Evolutionary conservation across 2,888 invertebrate species (phyloP), one percentile per base, ranked within the genome.

Genomic region (Ophion ventricosus): DNA sequence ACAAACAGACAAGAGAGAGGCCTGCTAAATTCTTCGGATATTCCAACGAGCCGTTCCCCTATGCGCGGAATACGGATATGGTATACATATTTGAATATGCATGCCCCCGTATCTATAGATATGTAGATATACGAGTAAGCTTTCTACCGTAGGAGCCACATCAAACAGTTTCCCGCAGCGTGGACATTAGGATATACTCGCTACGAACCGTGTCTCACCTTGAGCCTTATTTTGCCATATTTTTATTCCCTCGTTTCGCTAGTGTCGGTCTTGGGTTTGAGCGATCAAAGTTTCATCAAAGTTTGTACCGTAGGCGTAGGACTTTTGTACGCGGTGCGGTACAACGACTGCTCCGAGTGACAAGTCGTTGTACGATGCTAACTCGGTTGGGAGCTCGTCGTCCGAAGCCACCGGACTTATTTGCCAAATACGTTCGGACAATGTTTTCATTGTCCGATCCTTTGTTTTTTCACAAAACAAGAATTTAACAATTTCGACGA

Each of bases 101-200:
- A 23, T 63, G 56, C 29, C 10, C 35, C 23, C 43, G n/a, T 61
- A 78, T 67, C 26, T 5, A 35, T 72, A 29, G n/a, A 70, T 70
- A 70, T 67, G 20, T 11, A 20, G 40, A 49, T 11, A 67, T 23
- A 49, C 20, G 64, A 64, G 75, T 74, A 85, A 85, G 84, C 75
- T 77, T 80, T 63, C 63, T 73, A 67, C 74, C 73, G 70, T 79
- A 29, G 78, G 80, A 81, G 84, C 88, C 88, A 88, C 88, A 88
- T 91, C 88, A 90, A 91, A 90, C 88, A 87, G 80, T 64, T 63
- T 82, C 66, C 72, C 82, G 81, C 88, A 86, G 82, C 70, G 80
- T 78, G 70, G 77, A 86, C 87, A 87, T 88, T 87, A n/a, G n/a
- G n/a, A n/a, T n/a, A 88, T 86, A 83, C 82, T 87, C 49, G 61